These are phyloP conservation scores for Cynocephalus volans DNA, from an alignment of 2,113 vertebrate species.

Conservation along the genomic window DNA sequence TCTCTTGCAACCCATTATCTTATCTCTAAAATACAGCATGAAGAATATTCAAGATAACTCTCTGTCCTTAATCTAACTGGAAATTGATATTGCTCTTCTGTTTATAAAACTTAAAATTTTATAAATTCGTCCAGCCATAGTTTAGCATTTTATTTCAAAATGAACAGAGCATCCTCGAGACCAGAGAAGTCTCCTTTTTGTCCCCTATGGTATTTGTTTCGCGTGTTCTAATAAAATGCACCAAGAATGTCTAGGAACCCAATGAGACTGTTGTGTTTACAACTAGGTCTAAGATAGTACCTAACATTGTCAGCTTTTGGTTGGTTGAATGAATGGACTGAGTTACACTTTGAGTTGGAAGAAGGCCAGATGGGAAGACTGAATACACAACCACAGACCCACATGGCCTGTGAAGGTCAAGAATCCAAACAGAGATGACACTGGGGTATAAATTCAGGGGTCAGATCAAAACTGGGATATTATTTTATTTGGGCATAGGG, in stretches of 20 bases:
- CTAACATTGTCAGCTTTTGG: background rate
- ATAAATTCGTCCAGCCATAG: background rate
- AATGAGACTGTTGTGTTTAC: background rate
- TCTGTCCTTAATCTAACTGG: background rate
- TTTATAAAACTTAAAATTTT: constrained; percentile 22
- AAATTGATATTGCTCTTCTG: background rate
- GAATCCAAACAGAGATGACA: background rate
- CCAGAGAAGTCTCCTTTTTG: background rate
- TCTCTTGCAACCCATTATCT: background rate
- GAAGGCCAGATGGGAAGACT: background rate
- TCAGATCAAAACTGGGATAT: background rate
- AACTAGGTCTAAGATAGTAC: background rate
- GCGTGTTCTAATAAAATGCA: background rate
- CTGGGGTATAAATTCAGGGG: background rate
- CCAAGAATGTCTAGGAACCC: background rate
- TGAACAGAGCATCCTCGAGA: background rate
- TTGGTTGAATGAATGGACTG: background rate
- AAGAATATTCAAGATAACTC: background rate
- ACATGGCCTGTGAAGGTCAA: background rate
- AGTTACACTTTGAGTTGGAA: background rate
- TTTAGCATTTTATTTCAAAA: constrained; percentile 51
- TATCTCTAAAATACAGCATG: background rate
- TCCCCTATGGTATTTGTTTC: background rate
- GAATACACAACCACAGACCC: background rate
- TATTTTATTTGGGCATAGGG: background rate